phyloP scores from a whole-genome alignment of 2,888 invertebrate species.

The Mythimna loreyi region DNA sequence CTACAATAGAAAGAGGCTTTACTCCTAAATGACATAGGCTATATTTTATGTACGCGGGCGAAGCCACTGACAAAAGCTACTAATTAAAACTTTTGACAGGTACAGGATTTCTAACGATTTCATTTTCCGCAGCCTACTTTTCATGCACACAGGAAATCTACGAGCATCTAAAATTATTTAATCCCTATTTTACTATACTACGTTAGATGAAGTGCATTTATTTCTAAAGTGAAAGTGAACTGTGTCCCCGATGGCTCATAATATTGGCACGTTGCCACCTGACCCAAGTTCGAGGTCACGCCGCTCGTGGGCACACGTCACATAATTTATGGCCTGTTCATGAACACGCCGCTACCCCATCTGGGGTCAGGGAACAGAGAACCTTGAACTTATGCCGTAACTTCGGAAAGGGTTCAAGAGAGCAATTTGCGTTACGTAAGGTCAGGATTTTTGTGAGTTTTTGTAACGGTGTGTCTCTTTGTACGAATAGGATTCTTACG shows the following conservation, averaged over 20 bases:
- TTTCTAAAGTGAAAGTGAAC: constrained; percentile 10
- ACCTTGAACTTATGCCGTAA: constrained; percentile 31
- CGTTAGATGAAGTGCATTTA: not conserved
- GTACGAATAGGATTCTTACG: not conserved
- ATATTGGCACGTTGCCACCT: constrained; percentile 35
- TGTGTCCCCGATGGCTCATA: not conserved
- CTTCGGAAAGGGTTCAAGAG: not conserved
- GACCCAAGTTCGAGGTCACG: constrained; percentile 30
- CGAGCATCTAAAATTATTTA: not conserved
- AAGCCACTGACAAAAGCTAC: too few relatives aligned
- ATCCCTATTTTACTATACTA: not conserved
- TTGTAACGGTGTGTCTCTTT: not conserved
- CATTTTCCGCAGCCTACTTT: too few relatives aligned
- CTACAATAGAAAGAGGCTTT: too few relatives aligned
- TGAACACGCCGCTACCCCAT: not conserved
- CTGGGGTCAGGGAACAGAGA: constrained; percentile 2
- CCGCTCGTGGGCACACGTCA: not conserved
- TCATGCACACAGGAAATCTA: too few relatives aligned
- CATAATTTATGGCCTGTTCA: constrained; percentile 20
- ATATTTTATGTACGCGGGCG: too few relatives aligned
- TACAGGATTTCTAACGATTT: too few relatives aligned
- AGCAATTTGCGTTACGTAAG: not conserved
- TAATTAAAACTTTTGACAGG: too few relatives aligned
- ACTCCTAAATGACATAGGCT: too few relatives aligned
- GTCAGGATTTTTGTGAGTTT: not conserved